These are phyloP conservation scores for Uromys caudimaculatus DNA, from an alignment of 2,797 vertebrate species.

Conservation along the genomic window DNA sequence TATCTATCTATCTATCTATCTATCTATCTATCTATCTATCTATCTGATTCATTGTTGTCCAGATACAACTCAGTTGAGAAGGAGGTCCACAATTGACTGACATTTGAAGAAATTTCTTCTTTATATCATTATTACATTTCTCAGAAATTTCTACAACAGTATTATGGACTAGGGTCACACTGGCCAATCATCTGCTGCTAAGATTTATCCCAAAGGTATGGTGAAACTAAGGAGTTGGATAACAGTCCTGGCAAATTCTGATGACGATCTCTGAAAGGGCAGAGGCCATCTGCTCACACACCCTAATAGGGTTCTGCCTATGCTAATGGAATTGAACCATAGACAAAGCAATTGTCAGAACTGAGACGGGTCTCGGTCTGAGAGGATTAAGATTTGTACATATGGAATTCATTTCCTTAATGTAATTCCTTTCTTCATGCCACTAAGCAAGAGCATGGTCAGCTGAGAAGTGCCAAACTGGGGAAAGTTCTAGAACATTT, in stretches of 20 bases:
- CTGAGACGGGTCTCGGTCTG: neutral
- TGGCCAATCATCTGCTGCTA: neutral
- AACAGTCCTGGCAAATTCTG: neutral
- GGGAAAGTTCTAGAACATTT: neutral
- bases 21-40: neutral
- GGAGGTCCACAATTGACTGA: fast-evolving
- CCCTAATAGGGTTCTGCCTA: neutral
- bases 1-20: neutral
- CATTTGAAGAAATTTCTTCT: neutral
- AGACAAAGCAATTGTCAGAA: neutral
- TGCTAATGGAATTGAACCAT: fast-evolving
- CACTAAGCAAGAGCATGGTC: neutral
- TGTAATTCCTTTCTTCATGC: neutral
- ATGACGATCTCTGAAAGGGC: neutral
- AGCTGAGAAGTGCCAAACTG: neutral
- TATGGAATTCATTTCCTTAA: neutral
- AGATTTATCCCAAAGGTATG: neutral
- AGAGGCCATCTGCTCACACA: fast-evolving
- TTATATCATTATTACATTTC: fast-evolving
- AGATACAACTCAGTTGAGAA: neutral
- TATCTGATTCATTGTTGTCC: neutral
- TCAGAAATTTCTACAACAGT: neutral
- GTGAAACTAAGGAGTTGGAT: neutral
- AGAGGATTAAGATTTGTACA: neutral
- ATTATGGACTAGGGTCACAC: neutral